Conservation (phyloP, 2,888 invertebrate species). For the Heliconius ethilla region DNA sequence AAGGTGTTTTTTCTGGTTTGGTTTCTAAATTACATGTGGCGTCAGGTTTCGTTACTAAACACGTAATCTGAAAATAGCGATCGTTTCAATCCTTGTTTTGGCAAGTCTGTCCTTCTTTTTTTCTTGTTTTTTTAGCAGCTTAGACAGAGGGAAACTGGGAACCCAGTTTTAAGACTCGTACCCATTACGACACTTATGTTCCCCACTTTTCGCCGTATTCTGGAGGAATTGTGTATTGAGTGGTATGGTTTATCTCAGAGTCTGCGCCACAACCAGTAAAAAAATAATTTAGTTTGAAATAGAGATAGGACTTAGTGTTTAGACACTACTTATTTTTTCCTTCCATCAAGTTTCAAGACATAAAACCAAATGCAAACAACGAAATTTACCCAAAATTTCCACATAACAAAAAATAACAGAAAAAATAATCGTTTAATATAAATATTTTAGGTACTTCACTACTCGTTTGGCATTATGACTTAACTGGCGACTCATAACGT, state of each 20-base stretch:
- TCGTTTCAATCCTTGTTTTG: neutral
- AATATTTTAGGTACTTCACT: neutral
- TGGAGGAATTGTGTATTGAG: neutral
- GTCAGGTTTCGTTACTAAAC: too few relatives aligned
- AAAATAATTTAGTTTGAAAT: too few relatives aligned
- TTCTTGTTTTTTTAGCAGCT: neutral
- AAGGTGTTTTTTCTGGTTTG: neutral
- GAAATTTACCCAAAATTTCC: neutral
- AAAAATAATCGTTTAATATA: neutral
- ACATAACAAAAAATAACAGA: neutral
- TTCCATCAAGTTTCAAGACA: neutral
- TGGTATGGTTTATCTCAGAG: neutral
- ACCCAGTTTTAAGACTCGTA: neutral
- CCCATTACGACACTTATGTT: neutral
- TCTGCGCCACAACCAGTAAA: too few relatives aligned
- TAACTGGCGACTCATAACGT: conserved; percentile 34
- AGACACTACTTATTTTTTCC: neutral
- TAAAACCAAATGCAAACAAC: neutral
- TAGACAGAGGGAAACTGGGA: neutral
- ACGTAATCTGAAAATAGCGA: too few relatives aligned
- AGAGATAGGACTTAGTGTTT: too few relatives aligned
- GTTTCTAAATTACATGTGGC: too few relatives aligned
- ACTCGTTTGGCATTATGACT: conserved; percentile 23
- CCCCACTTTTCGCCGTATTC: neutral
- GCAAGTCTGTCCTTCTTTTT: neutral